These are phyloP conservation scores for Trisateles emortualis DNA, from an alignment of 2,888 invertebrate genomes.

Conservation along the genomic window DNA sequence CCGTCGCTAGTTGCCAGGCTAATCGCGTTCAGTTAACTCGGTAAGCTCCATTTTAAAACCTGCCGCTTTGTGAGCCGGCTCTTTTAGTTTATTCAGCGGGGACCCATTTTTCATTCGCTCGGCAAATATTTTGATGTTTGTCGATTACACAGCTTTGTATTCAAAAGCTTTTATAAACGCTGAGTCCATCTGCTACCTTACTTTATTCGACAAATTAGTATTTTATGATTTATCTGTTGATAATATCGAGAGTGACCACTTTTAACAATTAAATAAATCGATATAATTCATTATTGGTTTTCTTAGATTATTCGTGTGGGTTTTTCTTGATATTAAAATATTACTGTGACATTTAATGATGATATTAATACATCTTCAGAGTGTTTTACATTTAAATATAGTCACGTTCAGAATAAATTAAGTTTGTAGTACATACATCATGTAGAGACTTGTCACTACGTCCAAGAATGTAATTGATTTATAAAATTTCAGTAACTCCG, in stretches of 20 bases:
- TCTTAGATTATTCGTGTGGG: slow-evolving; percentile 10
- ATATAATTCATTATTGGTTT: slow-evolving; percentile 26
- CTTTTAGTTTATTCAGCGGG: slow-evolving; percentile 70
- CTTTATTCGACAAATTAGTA: slow-evolving; percentile 56
- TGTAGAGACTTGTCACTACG: background rate
- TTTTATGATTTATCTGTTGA: slow-evolving; percentile 26
- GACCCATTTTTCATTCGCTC: slow-evolving; percentile 76
- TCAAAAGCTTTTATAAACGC: slow-evolving; percentile 57
- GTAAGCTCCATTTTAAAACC: slow-evolving; percentile 76
- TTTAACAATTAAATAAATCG: slow-evolving; percentile 33
- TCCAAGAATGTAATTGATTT: no score
- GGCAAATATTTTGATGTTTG: slow-evolving; percentile 83
- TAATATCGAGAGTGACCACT: slow-evolving; percentile 34
- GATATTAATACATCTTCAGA: slow-evolving; percentile 5
- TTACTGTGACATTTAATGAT: slow-evolving; percentile 6
- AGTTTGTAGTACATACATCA: background rate
- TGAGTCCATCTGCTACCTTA: slow-evolving; percentile 59
- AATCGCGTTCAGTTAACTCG: slow-evolving; percentile 72
- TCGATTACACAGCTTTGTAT: slow-evolving; percentile 62
- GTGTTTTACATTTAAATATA: slow-evolving; percentile 3
- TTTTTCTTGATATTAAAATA: slow-evolving; percentile 6
- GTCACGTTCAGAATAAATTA: background rate
- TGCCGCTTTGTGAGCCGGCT: slow-evolving; percentile 66
- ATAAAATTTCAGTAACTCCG: no score
- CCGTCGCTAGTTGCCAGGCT: slow-evolving; percentile 74